Evolutionary conservation across 2,797 vertebrate species (phyloP), one percentile per base, ranked within the genome.

Genomic region (Pipistrellus pipistrellus): DNA sequence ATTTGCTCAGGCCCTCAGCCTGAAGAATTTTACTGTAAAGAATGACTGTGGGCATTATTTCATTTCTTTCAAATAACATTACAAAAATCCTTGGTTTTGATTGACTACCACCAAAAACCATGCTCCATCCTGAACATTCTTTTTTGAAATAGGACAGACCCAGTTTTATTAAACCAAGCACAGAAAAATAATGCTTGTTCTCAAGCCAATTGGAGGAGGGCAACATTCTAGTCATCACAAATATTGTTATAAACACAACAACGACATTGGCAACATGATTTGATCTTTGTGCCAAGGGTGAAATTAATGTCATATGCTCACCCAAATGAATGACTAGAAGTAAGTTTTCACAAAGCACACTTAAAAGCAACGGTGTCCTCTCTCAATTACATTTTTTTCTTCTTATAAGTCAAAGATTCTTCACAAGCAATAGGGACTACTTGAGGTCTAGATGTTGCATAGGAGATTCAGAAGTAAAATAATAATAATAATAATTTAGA

Each of bases 221-320:
- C 90, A 97, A 91, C 97, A 93, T 97, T 98, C 95, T 97, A 98
- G 97, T 97, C 98, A 97, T 98, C 96, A 97, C 96, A 98, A 97
- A 98, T 98, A 98, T 97, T 98, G 96, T 98, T 98, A 97, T 96
- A 97, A 98, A 97, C 97, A 98, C 97, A 98, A 98, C 97, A 98
- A 97, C 97, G 97, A 98, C 98, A 98, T 92, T 98, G 97, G 97
- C 97, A 98, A 97, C 95, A 95, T 97, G 93, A 97, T 98, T 98
- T 98, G 98, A 97, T 98, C 97, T 97, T 48, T 69, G 95, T 97
- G 97, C 98, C 98, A 98, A 98, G 96, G 97, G 97, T 96, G 97
- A 98, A 98, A 98, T 98, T 98, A 98, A 98, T 98, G 97, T 98
- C 97, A 93, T 97, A 97, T 98, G 98, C 96, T 98, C 92, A 95